Base-by-base conservation (phyloP, 2,797 vertebrate genomes). In the Staurois parvus region DNA sequence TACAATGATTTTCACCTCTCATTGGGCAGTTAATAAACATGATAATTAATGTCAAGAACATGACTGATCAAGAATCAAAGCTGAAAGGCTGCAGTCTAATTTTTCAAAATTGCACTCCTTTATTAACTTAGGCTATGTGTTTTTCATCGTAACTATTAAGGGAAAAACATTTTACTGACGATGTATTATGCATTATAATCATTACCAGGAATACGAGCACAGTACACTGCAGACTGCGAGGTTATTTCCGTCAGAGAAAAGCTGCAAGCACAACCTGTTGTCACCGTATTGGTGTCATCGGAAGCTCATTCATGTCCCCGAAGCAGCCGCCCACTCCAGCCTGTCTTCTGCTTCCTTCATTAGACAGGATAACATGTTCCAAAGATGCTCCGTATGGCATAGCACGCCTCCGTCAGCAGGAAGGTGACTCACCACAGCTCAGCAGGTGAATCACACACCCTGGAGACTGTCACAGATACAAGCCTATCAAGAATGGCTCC, bases 221-320 rank as follows among this genome's bases (percentile, higher is more conserved):
- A 84, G 69, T 24, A 68, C 30, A 72, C 66, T 34, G 48, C 70
- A 79, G 76, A 79, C 76, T 80, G 56, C n/a, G 26, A 30, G 66
- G 32, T 72, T 86, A 86, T 81, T 86, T 76, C 73, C 48, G 64
- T 76, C 79, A 77, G 42, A 72, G 37, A 59, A 69, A 86, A 72
- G 37, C 72, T 76, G 42, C 19, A 40, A 70, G 74, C 72, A 59
- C 79, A 86, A 82, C 74, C 79, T 77, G 85, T 83, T 86, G 73
- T 68, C 80, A 83, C 40, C 59, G 76, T 83, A 83, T 83, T 79
- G 76, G 79, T 77, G 79, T 82, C 85, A 82, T 70, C 85, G 85
- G 80, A 83, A 86, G 85, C 80, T 83, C 85, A 86, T 86, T 86
- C 85, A 83, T 83, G 85, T 86, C 85, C 79, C 75, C 42, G 73